Percentiles rank a stretch among this genome's conserved stretches.
phyloP scores from a whole-genome alignment of 2,797 vertebrate species.

The Hyperoplus immaculatus region DNA sequence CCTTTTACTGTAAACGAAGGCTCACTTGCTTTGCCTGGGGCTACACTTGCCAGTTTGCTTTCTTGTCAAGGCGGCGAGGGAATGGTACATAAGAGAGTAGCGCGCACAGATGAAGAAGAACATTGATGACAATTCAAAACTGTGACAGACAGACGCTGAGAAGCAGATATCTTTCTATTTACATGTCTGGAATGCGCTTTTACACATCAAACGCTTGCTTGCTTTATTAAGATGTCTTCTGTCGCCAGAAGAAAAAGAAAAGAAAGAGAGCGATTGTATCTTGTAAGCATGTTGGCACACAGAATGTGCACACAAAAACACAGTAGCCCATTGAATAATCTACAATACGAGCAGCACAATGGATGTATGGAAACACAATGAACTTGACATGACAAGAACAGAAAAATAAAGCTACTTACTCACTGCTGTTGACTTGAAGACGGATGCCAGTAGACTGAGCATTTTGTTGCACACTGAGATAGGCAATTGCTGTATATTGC shows the following conservation, averaged over 20 bases:
- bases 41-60: conserved; percentile 74
- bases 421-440: conserved; percentile 7
- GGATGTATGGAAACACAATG: conserved; percentile 13
- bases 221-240: conserved; percentile 63
- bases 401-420: conserved; percentile 30
- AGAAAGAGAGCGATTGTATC: conserved; percentile 44
- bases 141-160: conserved; percentile 66
- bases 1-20: conserved; percentile 75
- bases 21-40: conserved; percentile 71
- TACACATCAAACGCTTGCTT: conserved; percentile 77
- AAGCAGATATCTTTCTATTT: conserved; percentile 66
- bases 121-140: conserved; percentile 68
- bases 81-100: conserved; percentile 61
- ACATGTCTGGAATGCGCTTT: conserved; percentile 74
- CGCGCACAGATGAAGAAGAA: conserved; percentile 64
- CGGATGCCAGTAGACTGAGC: neutral
- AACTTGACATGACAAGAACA: conserved; percentile 27
- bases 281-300: conserved; percentile 45
- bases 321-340: conserved; percentile 24
- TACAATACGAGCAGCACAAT: conserved; percentile 27
- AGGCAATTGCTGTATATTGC: neutral
- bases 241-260: conserved; percentile 43
- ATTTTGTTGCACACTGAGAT: neutral
- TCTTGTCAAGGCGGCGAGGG: conserved; percentile 74
- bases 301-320: conserved; percentile 30